phyloP scores from a whole-genome alignment of 2,113 vertebrate genomes.

The Indicator indicator region DNA sequence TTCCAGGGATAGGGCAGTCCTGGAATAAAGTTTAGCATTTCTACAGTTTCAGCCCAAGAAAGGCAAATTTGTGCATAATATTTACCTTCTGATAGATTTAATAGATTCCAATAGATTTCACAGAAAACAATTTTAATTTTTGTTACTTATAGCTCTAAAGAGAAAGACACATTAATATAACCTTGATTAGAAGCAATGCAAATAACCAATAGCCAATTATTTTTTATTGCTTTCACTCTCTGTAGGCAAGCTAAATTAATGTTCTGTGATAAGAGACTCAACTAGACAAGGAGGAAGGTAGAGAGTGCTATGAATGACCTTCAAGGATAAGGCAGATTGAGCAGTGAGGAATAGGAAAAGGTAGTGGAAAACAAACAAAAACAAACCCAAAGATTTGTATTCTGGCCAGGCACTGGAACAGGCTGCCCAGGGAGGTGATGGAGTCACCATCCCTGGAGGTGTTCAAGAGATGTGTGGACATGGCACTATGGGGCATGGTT shows the following conservation, averaged over 20 bases:
- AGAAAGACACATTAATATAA: conserved; percentile 19
- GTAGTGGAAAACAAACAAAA: neutral
- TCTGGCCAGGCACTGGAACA: too few species aligned
- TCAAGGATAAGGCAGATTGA: neutral
- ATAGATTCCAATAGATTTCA: neutral
- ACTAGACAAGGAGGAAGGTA: neutral
- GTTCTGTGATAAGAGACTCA: conserved; percentile 20
- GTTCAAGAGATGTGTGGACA: too few species aligned
- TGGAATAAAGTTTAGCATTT: neutral
- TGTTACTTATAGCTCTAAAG: conserved; percentile 21
- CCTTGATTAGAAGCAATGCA: conserved; percentile 38
- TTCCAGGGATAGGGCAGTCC: neutral
- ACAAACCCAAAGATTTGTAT: neutral
- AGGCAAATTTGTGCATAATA: neutral
- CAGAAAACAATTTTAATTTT: neutral
- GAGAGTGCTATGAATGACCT: neutral
- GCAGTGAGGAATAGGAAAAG: neutral
- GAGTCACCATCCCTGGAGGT: too few species aligned
- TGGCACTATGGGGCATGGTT: too few species aligned
- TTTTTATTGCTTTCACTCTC: conserved; percentile 51
- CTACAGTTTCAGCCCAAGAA: neutral
- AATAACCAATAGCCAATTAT: conserved; percentile 43
- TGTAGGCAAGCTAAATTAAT: conserved; percentile 52
- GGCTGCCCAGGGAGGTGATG: too few species aligned
- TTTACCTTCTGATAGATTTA: neutral